Percentiles rank a stretch among this genome's conserved stretches.
Conservation (phyloP, 2,888 invertebrate species). For the Imbricaverruca yamaguchii region DNA sequence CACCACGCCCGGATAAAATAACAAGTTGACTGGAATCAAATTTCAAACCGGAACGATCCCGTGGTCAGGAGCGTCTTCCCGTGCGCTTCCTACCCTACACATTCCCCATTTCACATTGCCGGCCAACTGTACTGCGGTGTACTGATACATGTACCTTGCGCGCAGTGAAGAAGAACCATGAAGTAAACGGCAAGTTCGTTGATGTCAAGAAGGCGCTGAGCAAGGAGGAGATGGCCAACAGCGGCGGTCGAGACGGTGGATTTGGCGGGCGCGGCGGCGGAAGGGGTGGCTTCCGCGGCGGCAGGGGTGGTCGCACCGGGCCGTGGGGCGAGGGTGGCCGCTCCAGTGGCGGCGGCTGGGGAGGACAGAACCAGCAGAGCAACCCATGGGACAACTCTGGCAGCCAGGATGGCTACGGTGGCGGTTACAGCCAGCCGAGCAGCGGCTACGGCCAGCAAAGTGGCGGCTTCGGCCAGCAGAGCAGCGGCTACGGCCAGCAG, state of each 20-base stretch:
- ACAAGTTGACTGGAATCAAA: too few species aligned
- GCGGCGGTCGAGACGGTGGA: not conserved
- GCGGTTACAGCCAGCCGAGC: slow-evolving; percentile 15
- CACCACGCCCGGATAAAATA: too few species aligned
- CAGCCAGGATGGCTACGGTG: not conserved
- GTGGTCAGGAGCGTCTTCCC: too few species aligned
- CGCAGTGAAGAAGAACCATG: slow-evolving; percentile 70
- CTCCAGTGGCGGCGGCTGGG: not conserved
- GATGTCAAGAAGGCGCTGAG: slow-evolving; percentile 90
- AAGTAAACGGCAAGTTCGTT: slow-evolving; percentile 70
- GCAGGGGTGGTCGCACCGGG: not conserved
- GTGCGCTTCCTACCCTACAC: too few species aligned
- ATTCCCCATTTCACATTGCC: too few species aligned
- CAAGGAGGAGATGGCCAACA: slow-evolving; percentile 49
- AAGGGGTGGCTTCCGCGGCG: not conserved
- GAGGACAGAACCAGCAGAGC: not conserved
- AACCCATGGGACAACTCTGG: not conserved
- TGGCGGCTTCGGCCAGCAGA: slow-evolving; percentile 34
- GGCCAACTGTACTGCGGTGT: too few species aligned
- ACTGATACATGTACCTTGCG: too few species aligned
- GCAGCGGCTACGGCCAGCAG: not conserved
- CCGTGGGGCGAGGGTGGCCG: not conserved
- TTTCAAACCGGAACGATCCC: too few species aligned
- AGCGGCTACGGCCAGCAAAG: slow-evolving; percentile 33
- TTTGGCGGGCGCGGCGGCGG: not conserved